Base-by-base conservation (phyloP, 1,140 invertebrate genomes). In the Drosophila neocordata region DNA sequence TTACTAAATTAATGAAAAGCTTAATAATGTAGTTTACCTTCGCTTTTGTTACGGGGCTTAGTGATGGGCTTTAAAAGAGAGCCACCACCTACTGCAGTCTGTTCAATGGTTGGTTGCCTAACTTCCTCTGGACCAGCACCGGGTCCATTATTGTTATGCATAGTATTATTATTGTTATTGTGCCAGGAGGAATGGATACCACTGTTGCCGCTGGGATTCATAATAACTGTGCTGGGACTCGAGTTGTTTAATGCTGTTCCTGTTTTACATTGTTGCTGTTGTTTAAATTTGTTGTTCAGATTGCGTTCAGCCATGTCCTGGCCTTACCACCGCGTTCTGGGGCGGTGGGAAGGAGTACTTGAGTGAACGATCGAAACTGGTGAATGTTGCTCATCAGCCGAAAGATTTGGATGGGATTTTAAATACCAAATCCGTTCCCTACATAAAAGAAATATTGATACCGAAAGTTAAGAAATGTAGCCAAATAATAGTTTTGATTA, bases 41-140 rank as follows among this genome's bases (percentile, higher is more conserved):
- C 76, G 52, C 61, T 79, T 65, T 72, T 75, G 57, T 72, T 79
- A 22, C 76, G 76, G 48, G 64, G 62, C 48, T 78, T 78, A 18
- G 60, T 75, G 63, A 62, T 68, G 62, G 8, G 57, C 53, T 56
- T 56, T 7, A 18, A 4, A 13, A 27, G 53, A n/a, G 53, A 35
- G 31, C 13, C 53, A 13, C 20, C 11, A 15, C 27, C 13, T 13
- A 11, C 27, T 11, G 15, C 15, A 20, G 41, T 8, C 13, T 35
- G 53, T 6, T 56, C 53, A 20, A 56, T 56, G 11, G 31, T 9
- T 34, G 27, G 53, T 11, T 56, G 27, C 15, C 34, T 48, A 48
- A 34, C 4, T 56, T 56, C 13, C 4, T 34, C 53, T 15, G 27
- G 53, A 56, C 53, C 53, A 5, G 53, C 13, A 18, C 53, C 12